These are phyloP conservation scores for Scolopax bukidnonensis DNA, from an alignment of 2,797 vertebrate genomes.

Conservation along the genomic window DNA sequence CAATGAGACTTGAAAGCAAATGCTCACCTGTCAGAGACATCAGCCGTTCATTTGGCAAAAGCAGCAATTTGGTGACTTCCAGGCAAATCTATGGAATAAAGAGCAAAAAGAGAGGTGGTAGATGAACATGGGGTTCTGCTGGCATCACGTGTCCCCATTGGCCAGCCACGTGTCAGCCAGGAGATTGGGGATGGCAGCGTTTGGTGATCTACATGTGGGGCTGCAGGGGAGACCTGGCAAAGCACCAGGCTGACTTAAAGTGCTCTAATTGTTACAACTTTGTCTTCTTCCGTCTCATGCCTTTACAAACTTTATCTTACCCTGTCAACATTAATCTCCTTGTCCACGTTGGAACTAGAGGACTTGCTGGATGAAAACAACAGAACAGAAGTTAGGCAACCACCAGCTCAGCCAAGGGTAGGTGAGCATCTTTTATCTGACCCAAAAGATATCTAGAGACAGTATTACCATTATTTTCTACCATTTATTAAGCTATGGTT, in stretches of 20 bases:
- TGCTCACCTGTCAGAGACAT: conserved; percentile 42
- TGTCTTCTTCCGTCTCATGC: too few relatives aligned
- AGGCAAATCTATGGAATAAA: conserved; percentile 15
- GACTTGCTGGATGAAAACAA: conserved; percentile 11
- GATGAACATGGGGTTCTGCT: accelerated
- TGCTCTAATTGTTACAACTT: neutral
- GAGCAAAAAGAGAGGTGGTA: neutral
- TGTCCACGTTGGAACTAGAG: neutral
- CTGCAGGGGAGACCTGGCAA: neutral
- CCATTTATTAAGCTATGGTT: neutral
- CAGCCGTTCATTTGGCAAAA: neutral
- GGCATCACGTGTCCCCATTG: accelerated
- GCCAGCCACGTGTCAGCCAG: accelerated
- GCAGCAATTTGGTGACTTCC: conserved; percentile 40
- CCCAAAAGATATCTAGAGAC: neutral
- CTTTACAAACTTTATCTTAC: neutral
- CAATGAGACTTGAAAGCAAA: accelerated
- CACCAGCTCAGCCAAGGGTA: neutral
- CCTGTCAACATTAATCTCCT: neutral
- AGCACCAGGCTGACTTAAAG: neutral
- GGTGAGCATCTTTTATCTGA: neutral
- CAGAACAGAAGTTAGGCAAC: neutral
- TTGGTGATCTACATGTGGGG: accelerated
- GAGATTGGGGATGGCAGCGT: neutral
- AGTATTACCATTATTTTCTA: neutral